These are phyloP conservation scores for Lepidocolaptes lacrymiger DNA, from an alignment of 2,797 vertebrate genomes.

Conservation along the genomic window DNA sequence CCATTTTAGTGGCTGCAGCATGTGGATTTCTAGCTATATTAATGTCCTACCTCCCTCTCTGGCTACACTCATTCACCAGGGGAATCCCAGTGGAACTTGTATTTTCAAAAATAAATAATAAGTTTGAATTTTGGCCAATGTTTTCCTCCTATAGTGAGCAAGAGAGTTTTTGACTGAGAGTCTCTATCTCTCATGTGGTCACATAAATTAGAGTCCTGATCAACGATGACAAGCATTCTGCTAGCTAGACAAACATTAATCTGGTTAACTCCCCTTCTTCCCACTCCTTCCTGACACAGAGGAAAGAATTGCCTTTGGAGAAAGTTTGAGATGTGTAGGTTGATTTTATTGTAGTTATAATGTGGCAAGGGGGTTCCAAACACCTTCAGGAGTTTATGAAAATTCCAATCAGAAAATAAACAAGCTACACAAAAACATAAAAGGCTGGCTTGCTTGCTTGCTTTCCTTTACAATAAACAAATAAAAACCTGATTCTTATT, in stretches of 20 bases:
- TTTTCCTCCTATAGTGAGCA: neutral
- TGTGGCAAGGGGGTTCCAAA: neutral
- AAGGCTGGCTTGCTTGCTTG: neutral
- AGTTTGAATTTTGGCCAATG: conserved; percentile 49
- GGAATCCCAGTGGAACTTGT: conserved; percentile 25
- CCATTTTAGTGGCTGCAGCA: neutral
- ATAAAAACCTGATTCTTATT: neutral
- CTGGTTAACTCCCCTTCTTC: conserved; percentile 59
- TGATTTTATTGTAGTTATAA: neutral
- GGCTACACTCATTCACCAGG: neutral
- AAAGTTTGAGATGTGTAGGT: neutral
- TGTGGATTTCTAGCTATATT: neutral
- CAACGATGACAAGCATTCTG: conserved; percentile 44
- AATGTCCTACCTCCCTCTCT: neutral
- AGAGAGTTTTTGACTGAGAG: conserved; percentile 36
- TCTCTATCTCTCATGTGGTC: conserved; percentile 46
- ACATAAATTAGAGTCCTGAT: conserved; percentile 57
- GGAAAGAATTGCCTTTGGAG: conserved; percentile 19
- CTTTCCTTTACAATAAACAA: neutral
- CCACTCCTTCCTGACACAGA: conserved; percentile 52
- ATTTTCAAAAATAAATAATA: conserved; percentile 52
- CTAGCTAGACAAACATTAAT: conserved; percentile 56
- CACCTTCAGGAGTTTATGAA: neutral
- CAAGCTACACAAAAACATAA: neutral
- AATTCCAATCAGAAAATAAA: neutral